Conservation (phyloP, 2,113 vertebrate genomes). For the Tachysurus vachellii region DNA sequence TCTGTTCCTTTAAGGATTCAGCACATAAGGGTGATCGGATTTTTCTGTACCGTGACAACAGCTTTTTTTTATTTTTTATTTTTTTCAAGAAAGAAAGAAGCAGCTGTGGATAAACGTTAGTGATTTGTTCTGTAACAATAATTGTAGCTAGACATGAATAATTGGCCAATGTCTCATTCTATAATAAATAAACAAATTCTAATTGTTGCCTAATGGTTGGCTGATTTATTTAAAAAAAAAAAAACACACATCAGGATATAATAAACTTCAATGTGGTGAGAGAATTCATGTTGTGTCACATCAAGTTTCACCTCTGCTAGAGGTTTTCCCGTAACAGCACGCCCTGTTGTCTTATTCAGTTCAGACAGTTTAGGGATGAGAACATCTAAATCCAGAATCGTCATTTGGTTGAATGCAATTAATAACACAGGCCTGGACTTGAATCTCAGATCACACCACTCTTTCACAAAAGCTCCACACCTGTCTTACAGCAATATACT, state of each 20-base stretch:
- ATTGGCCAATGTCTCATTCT: neutral
- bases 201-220: neutral
- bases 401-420: conserved; percentile 4
- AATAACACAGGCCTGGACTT: conserved; percentile 34
- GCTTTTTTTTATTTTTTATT: too few relatives aligned
- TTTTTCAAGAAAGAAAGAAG: neutral
- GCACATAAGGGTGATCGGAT: neutral
- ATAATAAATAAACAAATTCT: neutral
- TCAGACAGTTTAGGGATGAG: neutral
- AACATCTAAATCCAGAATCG: conserved; percentile 6
- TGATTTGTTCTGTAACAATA: neutral
- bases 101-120: neutral
- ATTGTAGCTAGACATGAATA: neutral
- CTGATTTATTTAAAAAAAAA: neutral
- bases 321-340: neutral
- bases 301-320: neutral
- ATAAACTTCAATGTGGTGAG: neutral
- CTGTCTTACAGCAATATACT: neutral
- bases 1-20: neutral
- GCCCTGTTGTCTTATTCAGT: too few relatives aligned
- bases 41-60: neutral
- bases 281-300: neutral
- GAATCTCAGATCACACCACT: conserved; percentile 27
- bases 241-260: neutral
- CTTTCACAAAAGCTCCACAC: conserved; percentile 45